Evolutionary conservation across 2,113 vertebrate genomes (phyloP).

Genomic region (Fulica atra): DNA sequence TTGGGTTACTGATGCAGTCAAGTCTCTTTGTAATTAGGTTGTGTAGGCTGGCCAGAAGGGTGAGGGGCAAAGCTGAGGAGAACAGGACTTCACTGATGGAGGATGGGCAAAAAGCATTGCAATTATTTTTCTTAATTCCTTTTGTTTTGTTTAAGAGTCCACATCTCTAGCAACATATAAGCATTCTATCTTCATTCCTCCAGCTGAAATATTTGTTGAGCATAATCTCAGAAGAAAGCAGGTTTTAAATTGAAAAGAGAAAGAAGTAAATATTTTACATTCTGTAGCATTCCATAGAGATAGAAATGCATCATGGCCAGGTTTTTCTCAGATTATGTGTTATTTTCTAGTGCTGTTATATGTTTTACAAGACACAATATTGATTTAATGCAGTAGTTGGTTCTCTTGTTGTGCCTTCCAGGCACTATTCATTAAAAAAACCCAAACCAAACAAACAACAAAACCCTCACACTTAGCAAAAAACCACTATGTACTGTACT

Average conservation of each 20-base stretch:
- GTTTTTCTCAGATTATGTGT: slow-evolving; percentile 58
- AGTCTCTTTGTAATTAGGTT: not conserved
- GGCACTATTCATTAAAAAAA: slow-evolving; percentile 35
- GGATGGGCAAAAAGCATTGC: not conserved
- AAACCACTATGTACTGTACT: not conserved
- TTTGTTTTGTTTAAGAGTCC: not conserved
- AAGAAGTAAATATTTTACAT: slow-evolving; percentile 46
- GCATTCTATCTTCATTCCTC: not conserved
- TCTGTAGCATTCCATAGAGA: slow-evolving; percentile 35
- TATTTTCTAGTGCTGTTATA: slow-evolving; percentile 55
- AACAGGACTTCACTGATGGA: not conserved
- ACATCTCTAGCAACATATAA: not conserved
- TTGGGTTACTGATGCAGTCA: not conserved
- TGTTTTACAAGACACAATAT: slow-evolving; percentile 67
- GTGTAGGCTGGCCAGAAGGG: not conserved
- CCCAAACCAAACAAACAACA: not conserved
- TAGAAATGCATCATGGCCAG: slow-evolving; percentile 43
- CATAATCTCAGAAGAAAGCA: slow-evolving; percentile 5
- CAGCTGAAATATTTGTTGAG: not conserved
- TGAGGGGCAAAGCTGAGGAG: not conserved
- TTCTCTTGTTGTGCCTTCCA: slow-evolving; percentile 53
- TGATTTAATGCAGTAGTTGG: slow-evolving; percentile 62
- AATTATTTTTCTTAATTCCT: not conserved
- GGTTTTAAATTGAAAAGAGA: slow-evolving; percentile 3
- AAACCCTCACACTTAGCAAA: not conserved